A percentile compares a stretch with the other conserved stretches of the same genome.
These are phyloP conservation scores for Malurus cyaneus DNA, from an alignment of 2,113 vertebrate genomes.

Conservation along the genomic window DNA sequence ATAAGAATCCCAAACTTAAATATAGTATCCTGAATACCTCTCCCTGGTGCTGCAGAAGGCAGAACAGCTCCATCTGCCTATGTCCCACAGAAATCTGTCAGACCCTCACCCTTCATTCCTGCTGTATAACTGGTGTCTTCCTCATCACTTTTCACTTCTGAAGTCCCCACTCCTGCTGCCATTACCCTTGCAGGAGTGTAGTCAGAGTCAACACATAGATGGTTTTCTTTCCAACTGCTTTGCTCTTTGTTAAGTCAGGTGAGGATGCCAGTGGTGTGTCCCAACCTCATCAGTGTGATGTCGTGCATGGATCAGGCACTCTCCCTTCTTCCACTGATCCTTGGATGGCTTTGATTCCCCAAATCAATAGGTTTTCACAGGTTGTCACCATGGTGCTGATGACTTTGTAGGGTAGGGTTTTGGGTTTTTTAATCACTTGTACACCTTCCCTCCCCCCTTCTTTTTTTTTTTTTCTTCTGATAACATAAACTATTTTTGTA, in stretches of 20 bases:
- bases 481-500: background rate
- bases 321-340: background rate
- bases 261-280: background rate
- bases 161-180: background rate
- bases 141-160: background rate
- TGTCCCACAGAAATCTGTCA: background rate
- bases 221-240: background rate
- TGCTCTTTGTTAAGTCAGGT: background rate
- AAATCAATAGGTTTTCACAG: background rate
- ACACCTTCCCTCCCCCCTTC: accelerated
- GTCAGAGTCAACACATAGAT: accelerated
- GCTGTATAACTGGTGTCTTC: background rate
- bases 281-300: background rate
- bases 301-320: background rate
- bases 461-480: background rate
- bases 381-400: background rate
- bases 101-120: background rate
- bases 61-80: background rate
- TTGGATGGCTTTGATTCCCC: background rate
- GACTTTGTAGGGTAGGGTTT: background rate
- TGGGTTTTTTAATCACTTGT: background rate
- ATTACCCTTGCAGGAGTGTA: background rate
- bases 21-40: background rate
- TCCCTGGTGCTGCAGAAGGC: background rate
- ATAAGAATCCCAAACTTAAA: background rate